phyloP scores from a whole-genome alignment of 2,888 invertebrate species.

The Drosophila meridionalis region DNA sequence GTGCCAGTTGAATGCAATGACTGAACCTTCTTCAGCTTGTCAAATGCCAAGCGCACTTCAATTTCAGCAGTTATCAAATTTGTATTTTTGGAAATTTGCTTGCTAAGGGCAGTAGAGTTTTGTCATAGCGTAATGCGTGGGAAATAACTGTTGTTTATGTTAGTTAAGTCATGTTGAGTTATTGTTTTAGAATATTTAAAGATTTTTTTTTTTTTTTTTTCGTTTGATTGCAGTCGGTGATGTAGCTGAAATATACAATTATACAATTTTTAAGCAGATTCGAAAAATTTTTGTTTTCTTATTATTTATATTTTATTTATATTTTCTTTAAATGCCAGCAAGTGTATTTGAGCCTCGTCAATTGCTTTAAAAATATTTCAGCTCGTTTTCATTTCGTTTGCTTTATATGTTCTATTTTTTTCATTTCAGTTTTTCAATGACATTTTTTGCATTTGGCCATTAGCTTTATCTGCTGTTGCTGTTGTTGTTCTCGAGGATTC shows the following conservation, averaged over 20 bases:
- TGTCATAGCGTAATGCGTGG: background rate
- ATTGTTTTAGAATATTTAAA: too few relatives aligned
- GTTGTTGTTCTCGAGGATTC: slow-evolving; percentile 11
- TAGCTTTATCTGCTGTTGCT: slow-evolving; percentile 40
- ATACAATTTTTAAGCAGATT: too few relatives aligned
- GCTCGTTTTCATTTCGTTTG: slow-evolving; percentile 24
- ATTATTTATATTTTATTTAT: background rate
- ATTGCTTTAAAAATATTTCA: background rate
- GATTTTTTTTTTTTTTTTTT: background rate
- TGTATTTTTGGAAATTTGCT: background rate
- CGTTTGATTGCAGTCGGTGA: background rate
- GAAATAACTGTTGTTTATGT: background rate
- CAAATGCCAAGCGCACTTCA: slow-evolving; percentile 24
- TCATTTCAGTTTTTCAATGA: slow-evolving; percentile 25
- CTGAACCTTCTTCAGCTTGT: slow-evolving; percentile 24
- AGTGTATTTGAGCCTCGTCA: background rate
- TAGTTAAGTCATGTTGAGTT: background rate
- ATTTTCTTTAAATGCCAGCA: background rate
- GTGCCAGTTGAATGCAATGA: slow-evolving; percentile 26
- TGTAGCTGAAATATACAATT: background rate
- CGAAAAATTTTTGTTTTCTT: too few relatives aligned
- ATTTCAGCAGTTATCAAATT: slow-evolving; percentile 25
- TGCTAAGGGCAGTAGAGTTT: background rate
- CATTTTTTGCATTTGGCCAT: slow-evolving; percentile 58
- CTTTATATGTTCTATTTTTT: background rate